phyloP scores from a whole-genome alignment of 2,113 vertebrate genomes.

The Agapornis roseicollis region DNA sequence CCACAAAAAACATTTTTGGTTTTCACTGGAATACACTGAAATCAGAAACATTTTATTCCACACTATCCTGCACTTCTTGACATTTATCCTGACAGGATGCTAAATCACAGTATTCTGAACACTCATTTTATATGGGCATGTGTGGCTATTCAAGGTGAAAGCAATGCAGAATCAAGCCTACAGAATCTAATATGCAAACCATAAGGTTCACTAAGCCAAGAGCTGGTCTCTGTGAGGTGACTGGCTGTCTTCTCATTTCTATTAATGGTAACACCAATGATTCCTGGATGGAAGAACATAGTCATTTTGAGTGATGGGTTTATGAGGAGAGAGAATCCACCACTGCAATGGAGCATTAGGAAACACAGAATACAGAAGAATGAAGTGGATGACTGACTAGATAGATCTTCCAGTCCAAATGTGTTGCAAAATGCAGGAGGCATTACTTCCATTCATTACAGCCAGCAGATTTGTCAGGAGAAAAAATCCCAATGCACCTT shows the following conservation, averaged over 20 bases:
- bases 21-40: not conserved
- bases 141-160: not conserved
- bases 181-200: not conserved
- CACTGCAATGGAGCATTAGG: not conserved
- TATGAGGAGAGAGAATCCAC: not conserved
- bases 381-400: not conserved
- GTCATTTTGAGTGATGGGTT: not conserved
- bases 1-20: not conserved
- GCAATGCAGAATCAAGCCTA: not conserved
- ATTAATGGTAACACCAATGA: not conserved
- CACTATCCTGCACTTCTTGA: not conserved
- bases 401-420: not conserved
- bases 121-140: not conserved
- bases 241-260: not conserved
- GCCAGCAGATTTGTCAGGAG: not conserved
- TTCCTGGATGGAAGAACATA: not conserved
- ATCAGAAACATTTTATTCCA: not conserved
- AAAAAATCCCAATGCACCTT: not conserved
- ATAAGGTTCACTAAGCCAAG: not conserved
- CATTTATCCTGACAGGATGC: not conserved
- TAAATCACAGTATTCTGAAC: not conserved
- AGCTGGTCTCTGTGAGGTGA: not conserved
- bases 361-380: not conserved
- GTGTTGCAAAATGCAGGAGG: not conserved
- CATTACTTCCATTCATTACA: not conserved